These are phyloP conservation scores for Prunella strophiata DNA, from an alignment of 2,797 vertebrate genomes.

Conservation along the genomic window DNA sequence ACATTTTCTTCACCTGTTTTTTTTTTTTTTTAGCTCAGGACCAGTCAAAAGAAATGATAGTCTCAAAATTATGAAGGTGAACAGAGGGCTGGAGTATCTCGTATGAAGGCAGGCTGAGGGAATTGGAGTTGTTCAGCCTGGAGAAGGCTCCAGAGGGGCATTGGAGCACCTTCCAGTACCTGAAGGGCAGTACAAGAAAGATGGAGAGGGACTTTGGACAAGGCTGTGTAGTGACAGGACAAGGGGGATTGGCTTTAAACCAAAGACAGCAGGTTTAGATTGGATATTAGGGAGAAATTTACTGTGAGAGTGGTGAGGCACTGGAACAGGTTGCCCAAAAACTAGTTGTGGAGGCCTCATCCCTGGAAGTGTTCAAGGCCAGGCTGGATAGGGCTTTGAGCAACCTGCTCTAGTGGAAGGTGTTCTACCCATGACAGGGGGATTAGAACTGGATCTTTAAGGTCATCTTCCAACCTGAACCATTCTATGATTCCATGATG, in stretches of 20 bases:
- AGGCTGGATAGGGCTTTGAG: background rate
- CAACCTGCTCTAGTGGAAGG: background rate
- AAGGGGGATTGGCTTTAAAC: background rate
- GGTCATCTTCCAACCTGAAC: background rate
- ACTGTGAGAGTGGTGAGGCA: background rate
- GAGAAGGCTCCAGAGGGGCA: background rate
- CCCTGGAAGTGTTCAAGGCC: background rate
- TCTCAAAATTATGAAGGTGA: background rate
- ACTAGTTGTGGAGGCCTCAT: background rate
- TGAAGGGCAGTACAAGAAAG: background rate
- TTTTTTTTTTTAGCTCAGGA: background rate
- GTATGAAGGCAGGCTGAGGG: background rate
- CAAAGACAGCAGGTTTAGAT: background rate
- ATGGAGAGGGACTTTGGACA: background rate
- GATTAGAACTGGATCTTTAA: background rate
- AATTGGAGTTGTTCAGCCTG: background rate
- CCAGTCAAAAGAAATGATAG: background rate
- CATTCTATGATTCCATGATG: background rate
- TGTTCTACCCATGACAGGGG: background rate
- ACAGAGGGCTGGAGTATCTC: background rate
- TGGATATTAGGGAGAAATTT: background rate
- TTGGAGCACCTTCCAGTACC: background rate
- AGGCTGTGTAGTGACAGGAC: background rate
- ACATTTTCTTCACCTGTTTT: background rate
- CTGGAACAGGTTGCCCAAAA: background rate